Percentiles rank a stretch among this genome's conserved stretches.
Evolutionary conservation across 2,888 invertebrate species (phyloP).

Genomic region (Hedychridium roseum): DNA sequence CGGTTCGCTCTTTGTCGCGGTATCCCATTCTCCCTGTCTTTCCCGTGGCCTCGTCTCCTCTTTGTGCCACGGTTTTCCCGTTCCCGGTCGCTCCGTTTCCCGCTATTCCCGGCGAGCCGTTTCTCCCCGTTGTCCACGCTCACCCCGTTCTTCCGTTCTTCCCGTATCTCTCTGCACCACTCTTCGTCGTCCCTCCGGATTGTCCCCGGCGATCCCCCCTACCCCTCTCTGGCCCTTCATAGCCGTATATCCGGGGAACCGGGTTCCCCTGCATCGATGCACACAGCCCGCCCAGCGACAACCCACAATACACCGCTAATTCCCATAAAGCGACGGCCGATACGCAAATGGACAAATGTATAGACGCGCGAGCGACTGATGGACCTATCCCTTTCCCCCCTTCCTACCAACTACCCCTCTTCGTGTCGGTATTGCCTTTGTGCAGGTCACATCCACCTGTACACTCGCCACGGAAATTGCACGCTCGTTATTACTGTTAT

Average conservation of each 20-base stretch:
- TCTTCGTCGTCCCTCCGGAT: neutral
- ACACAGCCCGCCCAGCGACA: conserved; percentile 55
- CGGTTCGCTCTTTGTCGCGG: conserved; percentile 1
- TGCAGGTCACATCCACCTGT: too few species aligned
- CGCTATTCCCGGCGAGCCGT: conserved; percentile 8
- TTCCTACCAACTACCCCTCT: too few species aligned
- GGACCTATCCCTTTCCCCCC: conserved; percentile 36
- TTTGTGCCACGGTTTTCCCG: conserved; percentile 16
- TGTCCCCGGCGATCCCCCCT: neutral
- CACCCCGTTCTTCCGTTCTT: conserved; percentile 16
- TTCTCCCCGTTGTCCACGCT: neutral
- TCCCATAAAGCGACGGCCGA: conserved; percentile 60
- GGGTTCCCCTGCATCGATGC: conserved; percentile 52
- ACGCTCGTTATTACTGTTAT: too few species aligned
- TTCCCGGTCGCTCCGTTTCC: conserved; percentile 21
- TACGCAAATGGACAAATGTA: conserved; percentile 61
- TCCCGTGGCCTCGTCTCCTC: conserved; percentile 16
- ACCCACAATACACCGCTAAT: conserved; percentile 62
- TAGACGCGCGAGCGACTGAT: conserved; percentile 47
- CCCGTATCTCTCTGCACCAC: conserved; percentile 2
- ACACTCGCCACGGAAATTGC: too few species aligned
- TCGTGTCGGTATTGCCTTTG: too few species aligned
- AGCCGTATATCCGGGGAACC: too few species aligned
- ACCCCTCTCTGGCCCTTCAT: too few species aligned
- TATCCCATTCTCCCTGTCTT: conserved; percentile 14